A percentile compares a stretch with the other conserved stretches of the same genome.
Conservation (phyloP, 1,140 invertebrate species). For the Drosophila littoralis region DNA sequence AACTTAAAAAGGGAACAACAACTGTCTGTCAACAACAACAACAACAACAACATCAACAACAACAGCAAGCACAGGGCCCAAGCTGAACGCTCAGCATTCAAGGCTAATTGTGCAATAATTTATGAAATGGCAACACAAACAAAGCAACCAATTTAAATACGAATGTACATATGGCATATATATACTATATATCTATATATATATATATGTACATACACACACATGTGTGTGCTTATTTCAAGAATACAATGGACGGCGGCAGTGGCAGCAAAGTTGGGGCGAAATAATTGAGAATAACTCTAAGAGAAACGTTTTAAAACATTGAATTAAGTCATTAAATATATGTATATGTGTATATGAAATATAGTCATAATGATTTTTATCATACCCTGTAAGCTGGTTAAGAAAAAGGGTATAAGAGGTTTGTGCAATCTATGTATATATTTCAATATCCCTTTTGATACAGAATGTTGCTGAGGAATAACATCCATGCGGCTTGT, state of each 20-base stretch:
- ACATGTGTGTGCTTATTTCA: not conserved
- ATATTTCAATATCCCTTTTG: not conserved
- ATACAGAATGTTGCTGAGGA: no score
- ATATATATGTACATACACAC: not conserved
- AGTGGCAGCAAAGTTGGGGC: not conserved
- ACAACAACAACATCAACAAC: constrained; percentile 32
- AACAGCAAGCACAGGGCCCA: not conserved
- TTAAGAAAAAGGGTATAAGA: no score
- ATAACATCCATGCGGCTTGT: no score
- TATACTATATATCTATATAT: not conserved
- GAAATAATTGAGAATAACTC: constrained; percentile 16
- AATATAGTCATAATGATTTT: no score
- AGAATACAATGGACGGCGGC: not conserved
- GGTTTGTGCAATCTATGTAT: not conserved
- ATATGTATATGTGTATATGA: not conserved
- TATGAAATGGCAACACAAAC: constrained; percentile 69
- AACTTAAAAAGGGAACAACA: constrained; percentile 30
- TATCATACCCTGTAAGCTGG: not conserved
- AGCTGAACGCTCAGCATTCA: constrained; percentile 41
- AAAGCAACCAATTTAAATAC: constrained; percentile 60
- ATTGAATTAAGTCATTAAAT: constrained; percentile 19
- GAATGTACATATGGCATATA: not conserved
- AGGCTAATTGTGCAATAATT: constrained; percentile 78
- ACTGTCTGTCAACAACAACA: constrained; percentile 25
- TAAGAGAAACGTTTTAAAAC: constrained; percentile 8